Percentiles rank a stretch among this genome's conserved stretches.
These are phyloP conservation scores for Orthosia gracilis DNA, from an alignment of 2,888 invertebrate genomes.

Conservation along the genomic window DNA sequence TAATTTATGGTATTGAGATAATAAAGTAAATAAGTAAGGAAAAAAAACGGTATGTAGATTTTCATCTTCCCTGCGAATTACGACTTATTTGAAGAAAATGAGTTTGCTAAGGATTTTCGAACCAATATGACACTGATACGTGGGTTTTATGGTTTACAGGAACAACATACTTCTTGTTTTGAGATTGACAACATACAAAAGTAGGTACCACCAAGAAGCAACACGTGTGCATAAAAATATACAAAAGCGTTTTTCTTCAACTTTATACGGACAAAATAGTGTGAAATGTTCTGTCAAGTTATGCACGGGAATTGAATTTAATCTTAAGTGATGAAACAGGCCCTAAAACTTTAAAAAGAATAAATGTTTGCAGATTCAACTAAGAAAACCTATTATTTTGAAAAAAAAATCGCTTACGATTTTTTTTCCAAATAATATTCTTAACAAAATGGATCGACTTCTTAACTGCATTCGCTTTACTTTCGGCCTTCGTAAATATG, in stretches of 20 bases:
- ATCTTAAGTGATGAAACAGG: too few species aligned
- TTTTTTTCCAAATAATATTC: too few species aligned
- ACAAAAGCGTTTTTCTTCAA: too few species aligned
- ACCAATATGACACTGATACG: conserved; percentile 1
- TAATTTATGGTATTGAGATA: not conserved
- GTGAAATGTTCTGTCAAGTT: not conserved
- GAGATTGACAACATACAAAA: not conserved
- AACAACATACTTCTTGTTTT: not conserved
- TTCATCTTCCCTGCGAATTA: conserved; percentile 15
- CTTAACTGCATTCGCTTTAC: too few species aligned
- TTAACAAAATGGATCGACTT: too few species aligned
- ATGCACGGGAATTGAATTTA: not conserved
- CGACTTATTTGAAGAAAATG: conserved; percentile 30
- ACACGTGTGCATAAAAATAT: not conserved
- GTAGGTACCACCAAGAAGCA: not conserved
- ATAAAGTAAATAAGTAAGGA: not conserved
- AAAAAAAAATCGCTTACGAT: too few species aligned
- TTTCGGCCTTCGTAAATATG: too few species aligned
- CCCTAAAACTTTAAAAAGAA: too few species aligned
- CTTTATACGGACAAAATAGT: not conserved
- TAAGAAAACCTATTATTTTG: too few species aligned
- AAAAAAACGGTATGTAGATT: not conserved
- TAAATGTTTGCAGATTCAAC: too few species aligned
- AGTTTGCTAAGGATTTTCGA: conserved; percentile 33
- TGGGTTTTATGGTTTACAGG: conserved; percentile 21